Conservation (phyloP, 2,797 vertebrate genomes). For the Benthosema pterotum region DNA sequence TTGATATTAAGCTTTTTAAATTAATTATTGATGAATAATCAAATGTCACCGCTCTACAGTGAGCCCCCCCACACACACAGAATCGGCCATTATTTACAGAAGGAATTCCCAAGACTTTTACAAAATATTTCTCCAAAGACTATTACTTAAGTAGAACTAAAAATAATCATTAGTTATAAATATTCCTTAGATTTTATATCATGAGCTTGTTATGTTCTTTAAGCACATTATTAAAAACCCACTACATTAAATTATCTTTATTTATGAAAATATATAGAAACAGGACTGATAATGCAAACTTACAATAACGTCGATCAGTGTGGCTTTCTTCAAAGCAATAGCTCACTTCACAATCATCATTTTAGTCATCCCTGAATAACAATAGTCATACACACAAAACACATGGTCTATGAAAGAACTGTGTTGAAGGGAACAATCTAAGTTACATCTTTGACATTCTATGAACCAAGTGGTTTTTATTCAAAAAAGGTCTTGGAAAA, state of each 20-base stretch:
- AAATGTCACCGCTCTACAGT: neutral
- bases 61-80: constrained; percentile 12
- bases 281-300: constrained; percentile 47
- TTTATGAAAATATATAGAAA: constrained; percentile 71
- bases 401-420: neutral
- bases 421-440: constrained; percentile 12
- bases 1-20: no score
- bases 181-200: no score
- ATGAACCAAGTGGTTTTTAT: constrained; percentile 11
- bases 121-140: no score
- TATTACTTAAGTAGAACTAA: no score
- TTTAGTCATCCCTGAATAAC: constrained; percentile 33
- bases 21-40: no score
- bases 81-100: no score
- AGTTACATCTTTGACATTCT: constrained; percentile 7
- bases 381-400: constrained; percentile 16
- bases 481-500: constrained; percentile 9
- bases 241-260: constrained; percentile 56
- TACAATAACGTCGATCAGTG: constrained; percentile 36
- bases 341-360: constrained; percentile 17
- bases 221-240: neutral
- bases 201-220: neutral
- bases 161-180: no score
- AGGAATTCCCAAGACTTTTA: no score
- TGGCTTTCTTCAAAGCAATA: constrained; percentile 24